Base-by-base conservation (phyloP, 64 coral and sea anemone species). In the Dendrophyllia cribrosa region DNA sequence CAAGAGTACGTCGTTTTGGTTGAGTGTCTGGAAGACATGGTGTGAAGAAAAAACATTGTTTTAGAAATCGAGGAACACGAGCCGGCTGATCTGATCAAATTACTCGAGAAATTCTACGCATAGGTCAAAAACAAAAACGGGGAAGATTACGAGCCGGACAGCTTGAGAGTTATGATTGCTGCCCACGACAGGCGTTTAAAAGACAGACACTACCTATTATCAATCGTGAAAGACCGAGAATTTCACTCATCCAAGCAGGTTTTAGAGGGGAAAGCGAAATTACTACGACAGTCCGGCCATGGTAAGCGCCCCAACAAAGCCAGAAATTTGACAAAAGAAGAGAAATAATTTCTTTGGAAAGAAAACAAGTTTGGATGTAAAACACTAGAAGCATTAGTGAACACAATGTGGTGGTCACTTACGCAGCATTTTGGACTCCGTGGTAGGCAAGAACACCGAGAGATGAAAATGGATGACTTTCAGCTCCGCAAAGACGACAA, bases 391-490 rank as follows among this genome's bases (percentile, higher is more conserved):
- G 26, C 20, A 7, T 14, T 75, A 58, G 6, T 58, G 0, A 47
- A 88, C 17, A 93, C 74, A 7, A 72, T 88, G 85, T 93, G 84
- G 91, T 92, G 82, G 82, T 34, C 79, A 58, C 65, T 93, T 44
- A 81, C 91, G 0, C 91, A 93, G 50, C 84, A 88, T 15, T 79
- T 88, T 60, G 90, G 81, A 3, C 56, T 92, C 5, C 53, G 55
- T 4, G 80, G 90, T 7, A 2, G 70, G 1, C 90, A 92, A 60
- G 90, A 92, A 56, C 90, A 92, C 61, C 58, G 88, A 74, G 73
- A 49, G 0, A 93, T 93, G 83, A 53, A 64, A 69, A 55, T 93
- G 72, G 73, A 87, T 2, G 74, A 93, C 34, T 93, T 93, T 58
- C 55, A 26, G 9, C 10, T 92, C 26, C 12, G 25, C 58, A 72